Base-by-base conservation (phyloP, 2,888 invertebrate genomes). In the Spicauda simplicius region DNA sequence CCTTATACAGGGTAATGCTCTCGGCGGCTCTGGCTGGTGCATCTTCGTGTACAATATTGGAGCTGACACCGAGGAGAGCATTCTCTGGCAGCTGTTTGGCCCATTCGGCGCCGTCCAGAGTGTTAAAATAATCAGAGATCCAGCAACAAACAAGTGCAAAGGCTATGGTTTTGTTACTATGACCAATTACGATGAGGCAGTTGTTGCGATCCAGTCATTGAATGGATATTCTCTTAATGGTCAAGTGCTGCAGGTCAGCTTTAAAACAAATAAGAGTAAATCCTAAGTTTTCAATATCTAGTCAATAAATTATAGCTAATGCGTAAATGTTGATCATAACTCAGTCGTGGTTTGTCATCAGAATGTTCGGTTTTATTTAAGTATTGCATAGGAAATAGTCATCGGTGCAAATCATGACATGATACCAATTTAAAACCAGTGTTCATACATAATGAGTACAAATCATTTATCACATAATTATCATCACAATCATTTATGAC, bases 101-200 rank as follows among this genome's bases (percentile, higher is more conserved):
- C 99, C 99, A 57, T 99, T 99, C 85, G 99, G 99, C 80, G 98
- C 98, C 80, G 98, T 99, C 83, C 98, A 98, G 93, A 97, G 97
- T 94, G 98, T 99, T 78, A 99, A 99, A 94, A 98, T 99, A 80
- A 98, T 98, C 86, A 96, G 98, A 83, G 98, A 99, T 94, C 96
- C 97, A 80, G 97, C 97, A 83, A 98, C 98, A 76, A 98, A 98
- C 94, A 99, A 99, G 92, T 99, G 99, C 94, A 99, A 98, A 94
- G 99, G 99, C 73, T 99, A 98, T 91, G 99, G 98, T 77, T 99
- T 99, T 91, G 98, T 99, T 77, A 98, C 98, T 74, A 99, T 99
- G 99, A 98, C 98, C 86, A 98, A 98, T 92, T 99, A 99, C 87
- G 98, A 99, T 83, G 99, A 99, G 92, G 98, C 99, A 70, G 96